Conservation (phyloP, 2,797 vertebrate genomes). For the Acipenser oxyrinchus region DNA sequence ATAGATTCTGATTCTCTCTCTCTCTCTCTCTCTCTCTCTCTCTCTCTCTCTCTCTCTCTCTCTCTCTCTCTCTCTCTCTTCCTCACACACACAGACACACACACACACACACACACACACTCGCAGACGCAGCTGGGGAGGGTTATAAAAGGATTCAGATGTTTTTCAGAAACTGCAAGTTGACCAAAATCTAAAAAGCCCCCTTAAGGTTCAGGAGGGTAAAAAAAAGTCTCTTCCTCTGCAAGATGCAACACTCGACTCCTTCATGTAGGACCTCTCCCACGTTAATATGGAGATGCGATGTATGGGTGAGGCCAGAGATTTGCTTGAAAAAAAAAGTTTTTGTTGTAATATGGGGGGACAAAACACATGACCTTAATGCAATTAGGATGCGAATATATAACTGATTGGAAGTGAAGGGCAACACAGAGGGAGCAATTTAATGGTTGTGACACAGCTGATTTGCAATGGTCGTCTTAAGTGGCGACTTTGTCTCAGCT, state of each 20-base stretch:
- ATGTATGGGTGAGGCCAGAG: slow-evolving; percentile 52
- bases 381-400: slow-evolving; percentile 50
- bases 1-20: slow-evolving; percentile 31
- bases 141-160: slow-evolving; percentile 84
- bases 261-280: slow-evolving; percentile 44
- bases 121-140: slow-evolving; percentile 64
- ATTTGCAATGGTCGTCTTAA: slow-evolving; percentile 38
- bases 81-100: too few relatives aligned
- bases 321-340: slow-evolving; percentile 32
- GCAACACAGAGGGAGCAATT: slow-evolving; percentile 37
- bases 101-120: slow-evolving; percentile 32
- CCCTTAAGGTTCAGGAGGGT: slow-evolving; percentile 63
- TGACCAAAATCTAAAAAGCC: slow-evolving; percentile 68
- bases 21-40: slow-evolving; percentile 43
- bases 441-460: slow-evolving; percentile 32
- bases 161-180: slow-evolving; percentile 76
- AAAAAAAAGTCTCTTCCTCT: slow-evolving; percentile 54
- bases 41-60: slow-evolving; percentile 33
- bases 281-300: slow-evolving; percentile 61
- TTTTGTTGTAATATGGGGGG: slow-evolving; percentile 40
- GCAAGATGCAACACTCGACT: slow-evolving; percentile 45
- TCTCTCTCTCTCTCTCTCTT: slow-evolving; percentile 24
- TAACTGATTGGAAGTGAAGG: slow-evolving; percentile 43
- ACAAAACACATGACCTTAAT: slow-evolving; percentile 55
- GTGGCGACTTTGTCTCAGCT: slow-evolving; percentile 1